Conservation (phyloP, 2,888 invertebrate species). For the Julus scanicus region DNA sequence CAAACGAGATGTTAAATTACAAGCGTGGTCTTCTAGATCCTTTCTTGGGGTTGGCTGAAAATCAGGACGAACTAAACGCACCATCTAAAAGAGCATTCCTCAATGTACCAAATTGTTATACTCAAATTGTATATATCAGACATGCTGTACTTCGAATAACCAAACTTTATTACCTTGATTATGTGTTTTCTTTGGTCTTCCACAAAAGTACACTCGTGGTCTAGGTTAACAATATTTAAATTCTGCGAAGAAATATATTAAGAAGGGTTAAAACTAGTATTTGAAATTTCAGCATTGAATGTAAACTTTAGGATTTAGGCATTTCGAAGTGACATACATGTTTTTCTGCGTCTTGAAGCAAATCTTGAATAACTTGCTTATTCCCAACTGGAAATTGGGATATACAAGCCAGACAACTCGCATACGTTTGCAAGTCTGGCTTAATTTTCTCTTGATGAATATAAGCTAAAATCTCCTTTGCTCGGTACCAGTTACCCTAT, state of each 20-base stretch:
- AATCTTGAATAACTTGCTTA: background rate
- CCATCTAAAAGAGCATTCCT: slow-evolving; percentile 39
- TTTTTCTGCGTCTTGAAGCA: slow-evolving; percentile 46
- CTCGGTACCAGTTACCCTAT: slow-evolving; percentile 48
- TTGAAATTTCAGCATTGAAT: background rate
- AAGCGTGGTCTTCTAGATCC: background rate
- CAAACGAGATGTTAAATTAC: slow-evolving; percentile 41
- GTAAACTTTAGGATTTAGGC: background rate
- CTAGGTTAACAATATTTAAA: slow-evolving; percentile 49
- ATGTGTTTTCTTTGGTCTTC: slow-evolving; percentile 53
- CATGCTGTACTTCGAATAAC: background rate
- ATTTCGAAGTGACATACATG: background rate
- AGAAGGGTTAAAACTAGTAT: background rate
- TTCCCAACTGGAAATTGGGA: background rate
- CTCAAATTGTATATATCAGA: background rate
- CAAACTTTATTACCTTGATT: slow-evolving; percentile 26
- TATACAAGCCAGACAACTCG: slow-evolving; percentile 44
- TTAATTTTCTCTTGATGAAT: slow-evolving; percentile 5
- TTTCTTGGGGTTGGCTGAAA: slow-evolving; percentile 47
- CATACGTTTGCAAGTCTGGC: slow-evolving; percentile 53
- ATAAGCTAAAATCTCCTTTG: slow-evolving; percentile 6
- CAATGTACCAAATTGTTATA: no score
- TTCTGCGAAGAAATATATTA: slow-evolving; percentile 48
- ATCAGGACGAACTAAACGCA: slow-evolving; percentile 41
- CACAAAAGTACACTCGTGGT: slow-evolving; percentile 50